Base-by-base conservation (phyloP, 2,888 invertebrate species). In the Oxycera nigricornis region DNA sequence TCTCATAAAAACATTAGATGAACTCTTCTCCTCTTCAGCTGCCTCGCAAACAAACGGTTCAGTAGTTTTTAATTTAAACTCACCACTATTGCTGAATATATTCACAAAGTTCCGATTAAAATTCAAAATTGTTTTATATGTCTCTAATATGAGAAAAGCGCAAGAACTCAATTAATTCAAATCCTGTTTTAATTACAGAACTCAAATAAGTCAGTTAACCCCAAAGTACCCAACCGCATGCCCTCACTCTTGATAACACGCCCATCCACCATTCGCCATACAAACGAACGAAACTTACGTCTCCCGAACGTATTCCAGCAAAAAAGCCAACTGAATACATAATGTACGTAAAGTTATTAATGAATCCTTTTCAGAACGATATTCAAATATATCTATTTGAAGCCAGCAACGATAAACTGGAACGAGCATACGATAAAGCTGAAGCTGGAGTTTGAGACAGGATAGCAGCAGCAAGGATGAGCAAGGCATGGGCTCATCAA, bases 271-370 rank as follows among this genome's bases (percentile, higher is more conserved):
- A 4, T 22, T 50, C 11, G 7, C 50, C 50, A 30, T 39, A 28
- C 2, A 41, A 50, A 50, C 28, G 1, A 39, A 59, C n/a, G n/a
- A n/a, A n/a, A n/a, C n/a, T n/a, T n/a, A n/a, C n/a, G 57, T 72
- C 59, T 39, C 26, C 39, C 59, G n/a, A n/a, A 26, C 17, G 17
- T 59, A 26, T 31, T 9, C 26, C 24, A 59, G 20, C 31, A 68
- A 73, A 67, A 65, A 75, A 75, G 73, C 73, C 73, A 73, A 62
- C 73, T 30, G 73, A 55, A 70, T 52, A 70, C 55, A 70, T 52
- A 61, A 62, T 55, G 70, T 70, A 67, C 70, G 55, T 61, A 55
- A 52, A 75, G 75, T 75, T 75, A 75, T 75, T 75, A 75, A 75
- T 75, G 75, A 75, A 72, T 61, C 73, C 73, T 55, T 65, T 65